These are phyloP conservation scores for Orthosia gothica DNA, from an alignment of 2,888 invertebrate species.

Conservation along the genomic window DNA sequence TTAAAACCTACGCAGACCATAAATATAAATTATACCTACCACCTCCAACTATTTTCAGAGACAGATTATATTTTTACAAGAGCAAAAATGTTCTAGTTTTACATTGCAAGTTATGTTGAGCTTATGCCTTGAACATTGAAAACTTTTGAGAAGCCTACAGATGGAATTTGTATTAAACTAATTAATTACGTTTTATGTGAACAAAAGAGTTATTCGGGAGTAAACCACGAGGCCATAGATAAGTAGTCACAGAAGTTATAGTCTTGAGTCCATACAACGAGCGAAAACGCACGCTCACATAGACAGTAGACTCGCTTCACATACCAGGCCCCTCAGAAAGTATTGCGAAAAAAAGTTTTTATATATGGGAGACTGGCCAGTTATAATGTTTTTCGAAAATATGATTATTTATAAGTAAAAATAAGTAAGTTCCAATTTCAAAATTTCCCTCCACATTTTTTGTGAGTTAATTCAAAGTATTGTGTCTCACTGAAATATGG, in stretches of 20 bases:
- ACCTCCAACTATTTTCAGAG: neutral
- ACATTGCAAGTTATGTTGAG: neutral
- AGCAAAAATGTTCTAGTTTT: neutral
- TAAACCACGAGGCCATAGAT: slow-evolving; percentile 14
- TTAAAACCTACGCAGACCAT: neutral
- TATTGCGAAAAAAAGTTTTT: too few relatives aligned
- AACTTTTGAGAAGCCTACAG: neutral
- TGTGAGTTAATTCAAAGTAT: too few relatives aligned
- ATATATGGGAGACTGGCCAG: too few relatives aligned
- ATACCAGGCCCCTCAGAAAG: too few relatives aligned
- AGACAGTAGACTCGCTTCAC: too few relatives aligned
- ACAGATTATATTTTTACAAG: neutral
- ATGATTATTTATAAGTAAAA: too few relatives aligned
- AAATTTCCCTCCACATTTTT: too few relatives aligned
- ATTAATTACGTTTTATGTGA: slow-evolving; percentile 59
- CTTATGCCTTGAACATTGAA: neutral
- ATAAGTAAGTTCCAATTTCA: too few relatives aligned
- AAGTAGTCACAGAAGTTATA: slow-evolving; percentile 10
- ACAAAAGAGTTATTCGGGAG: slow-evolving; percentile 46
- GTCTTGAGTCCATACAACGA: neutral
- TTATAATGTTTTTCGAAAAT: too few relatives aligned
- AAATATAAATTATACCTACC: neutral
- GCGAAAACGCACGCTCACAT: neutral
- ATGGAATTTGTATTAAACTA: slow-evolving; percentile 43
- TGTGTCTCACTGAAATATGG: too few relatives aligned